Evolutionary conservation across 23 tunicate species (phyloP).

Genomic region (Trididemnum clinides): DNA sequence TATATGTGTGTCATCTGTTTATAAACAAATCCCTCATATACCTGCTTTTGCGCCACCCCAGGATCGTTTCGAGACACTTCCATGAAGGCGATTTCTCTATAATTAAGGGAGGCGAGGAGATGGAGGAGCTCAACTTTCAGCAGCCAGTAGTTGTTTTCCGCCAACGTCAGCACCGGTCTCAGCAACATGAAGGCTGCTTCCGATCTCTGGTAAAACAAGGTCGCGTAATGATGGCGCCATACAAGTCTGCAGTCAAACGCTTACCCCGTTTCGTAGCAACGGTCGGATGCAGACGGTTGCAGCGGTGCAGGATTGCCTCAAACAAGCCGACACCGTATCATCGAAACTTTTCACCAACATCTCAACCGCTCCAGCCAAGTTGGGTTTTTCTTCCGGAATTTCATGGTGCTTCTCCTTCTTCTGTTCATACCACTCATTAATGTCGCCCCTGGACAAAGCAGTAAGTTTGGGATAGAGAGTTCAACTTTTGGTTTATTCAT

Average conservation of each 20-base stretch:
- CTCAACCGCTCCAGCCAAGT: not conserved
- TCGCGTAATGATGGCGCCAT: too few relatives aligned
- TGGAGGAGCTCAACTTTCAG: conserved; percentile 63
- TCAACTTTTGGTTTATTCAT: not conserved
- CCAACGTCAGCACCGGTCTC: conserved; percentile 1
- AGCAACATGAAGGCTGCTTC: too few relatives aligned
- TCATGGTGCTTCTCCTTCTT: not conserved
- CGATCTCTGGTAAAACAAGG: too few relatives aligned
- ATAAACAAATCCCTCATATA: not conserved
- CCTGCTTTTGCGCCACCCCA: not conserved
- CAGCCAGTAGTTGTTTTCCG: conserved; percentile 64
- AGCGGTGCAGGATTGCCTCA: conserved; percentile 61
- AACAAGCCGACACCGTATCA: conserved; percentile 48
- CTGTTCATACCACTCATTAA: conserved; percentile 3
- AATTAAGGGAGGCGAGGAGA: conserved; percentile 46
- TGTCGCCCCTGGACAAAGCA: not conserved
- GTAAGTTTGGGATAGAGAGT: not conserved
- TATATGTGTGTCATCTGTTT: too few relatives aligned
- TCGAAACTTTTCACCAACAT: conserved; percentile 11
- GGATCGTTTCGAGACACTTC: not conserved
- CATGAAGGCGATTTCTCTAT: conserved; percentile 40
- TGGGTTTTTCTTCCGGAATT: not conserved
- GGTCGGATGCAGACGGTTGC: conserved; percentile 18
- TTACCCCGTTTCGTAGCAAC: conserved; percentile 19
- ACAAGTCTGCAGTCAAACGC: too few relatives aligned